Base-by-base conservation (phyloP, 2,888 invertebrate species). In the Aquatica leii region DNA sequence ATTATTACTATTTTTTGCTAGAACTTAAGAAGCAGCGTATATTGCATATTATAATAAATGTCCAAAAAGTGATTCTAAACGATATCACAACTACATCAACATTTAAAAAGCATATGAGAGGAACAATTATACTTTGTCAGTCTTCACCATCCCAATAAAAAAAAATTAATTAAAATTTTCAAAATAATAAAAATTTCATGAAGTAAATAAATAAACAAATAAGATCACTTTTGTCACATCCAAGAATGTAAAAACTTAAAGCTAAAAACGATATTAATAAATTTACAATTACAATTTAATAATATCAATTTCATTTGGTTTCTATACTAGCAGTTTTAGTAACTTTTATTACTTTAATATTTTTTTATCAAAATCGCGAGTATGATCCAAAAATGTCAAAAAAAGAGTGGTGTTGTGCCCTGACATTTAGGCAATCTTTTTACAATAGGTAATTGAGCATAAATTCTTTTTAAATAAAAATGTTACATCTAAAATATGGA, bases 221-320 rank as follows among this genome's bases (percentile, higher is more conserved):
- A 54, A 54, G 41, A 54, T 54, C 54, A 50, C 50, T 31, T 50
- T 50, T 24, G 37, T 37, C 34, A 35, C 37, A 35, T 37, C 11
- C n/a, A 35, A 52, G 35, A 35, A 21, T 14, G 24, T 5, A 52
- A 52, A 52, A 48, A 52, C 17, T 43, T 24, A 24, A 37, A 54
- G 31, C 37, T 24, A 15, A 17, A 43, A 14, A 43, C 14, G 15
- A 55, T 55, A 55, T 34, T 12, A 50, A 58, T 49, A 49, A 50
- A 35, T 50, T 58, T 59, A 59, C 14, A 46, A 49, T 37, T 56
- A 68, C 49, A 68, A 65, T 64, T 60, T 66, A 65, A 63, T 65
- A 65, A 62, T 66, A 66, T 67, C 65, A 61, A 63, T 62, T 69
- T 67, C 58, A 63, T 69, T 69, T 67, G 69, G 67, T 69, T 65